These are phyloP conservation scores for Caenorhabditis inopinata DNA, from an alignment of 1,140 invertebrate species.

Conservation along the genomic window DNA sequence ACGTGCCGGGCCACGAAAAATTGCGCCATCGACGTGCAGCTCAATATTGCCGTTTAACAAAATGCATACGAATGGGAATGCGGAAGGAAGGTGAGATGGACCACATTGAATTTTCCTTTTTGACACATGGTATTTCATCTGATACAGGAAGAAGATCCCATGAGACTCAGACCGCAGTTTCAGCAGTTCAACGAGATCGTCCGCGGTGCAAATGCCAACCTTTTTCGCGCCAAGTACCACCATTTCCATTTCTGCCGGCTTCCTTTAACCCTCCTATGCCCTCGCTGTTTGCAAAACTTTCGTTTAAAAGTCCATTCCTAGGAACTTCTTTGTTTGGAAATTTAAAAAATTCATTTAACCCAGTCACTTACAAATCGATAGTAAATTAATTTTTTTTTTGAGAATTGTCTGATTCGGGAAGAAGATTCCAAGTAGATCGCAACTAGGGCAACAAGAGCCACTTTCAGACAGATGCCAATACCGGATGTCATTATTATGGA, in stretches of 20 bases:
- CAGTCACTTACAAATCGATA: no score
- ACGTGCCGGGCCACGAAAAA: slow-evolving; percentile 92
- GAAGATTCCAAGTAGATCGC: no score
- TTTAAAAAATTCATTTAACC: no score
- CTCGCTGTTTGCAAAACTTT: slow-evolving; percentile 68
- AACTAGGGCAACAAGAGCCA: no score
- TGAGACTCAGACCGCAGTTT: slow-evolving; percentile 62
- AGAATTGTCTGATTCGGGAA: no score
- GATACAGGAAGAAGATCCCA: slow-evolving; percentile 25
- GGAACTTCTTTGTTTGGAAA: no score
- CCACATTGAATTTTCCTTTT: no score
- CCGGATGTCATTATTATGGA: no score
- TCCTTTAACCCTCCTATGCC: neutral
- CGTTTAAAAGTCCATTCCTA: neutral
- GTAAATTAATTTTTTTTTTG: no score
- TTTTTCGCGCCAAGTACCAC: slow-evolving; percentile 63
- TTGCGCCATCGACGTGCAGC: slow-evolving; percentile 97
- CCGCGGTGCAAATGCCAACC: slow-evolving; percentile 82
- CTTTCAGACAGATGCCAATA: no score
- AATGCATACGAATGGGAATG: slow-evolving; percentile 99
- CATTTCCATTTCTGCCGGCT: slow-evolving; percentile 31
- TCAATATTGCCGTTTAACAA: slow-evolving; percentile 95
- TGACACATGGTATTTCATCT: slow-evolving; percentile 67
- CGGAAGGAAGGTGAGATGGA: slow-evolving; percentile 89
- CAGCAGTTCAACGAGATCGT: slow-evolving; percentile 94